Conservation (phyloP, 2,113 vertebrate species). For the Zosterops borbonicus region DNA sequence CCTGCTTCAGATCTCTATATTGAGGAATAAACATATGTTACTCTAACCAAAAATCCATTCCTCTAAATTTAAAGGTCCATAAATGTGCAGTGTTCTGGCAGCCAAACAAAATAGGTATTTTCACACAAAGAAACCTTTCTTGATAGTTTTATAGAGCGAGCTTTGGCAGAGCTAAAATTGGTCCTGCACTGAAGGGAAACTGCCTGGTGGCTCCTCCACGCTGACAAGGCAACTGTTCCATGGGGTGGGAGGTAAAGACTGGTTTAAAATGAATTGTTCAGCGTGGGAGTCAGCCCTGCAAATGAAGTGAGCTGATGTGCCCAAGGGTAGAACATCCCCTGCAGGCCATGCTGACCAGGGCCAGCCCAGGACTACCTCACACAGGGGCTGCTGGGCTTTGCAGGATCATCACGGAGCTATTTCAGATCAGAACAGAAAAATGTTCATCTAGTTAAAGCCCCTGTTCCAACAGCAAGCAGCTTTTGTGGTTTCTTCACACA, state of each 20-base stretch:
- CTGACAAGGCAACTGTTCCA: not conserved
- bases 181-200: not conserved
- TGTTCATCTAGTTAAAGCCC: not conserved
- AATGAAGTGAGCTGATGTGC: not conserved
- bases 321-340: not conserved
- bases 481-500: not conserved
- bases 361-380: not conserved
- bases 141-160: not conserved
- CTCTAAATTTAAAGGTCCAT: not conserved
- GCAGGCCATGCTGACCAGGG: not conserved
- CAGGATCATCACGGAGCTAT: not conserved
- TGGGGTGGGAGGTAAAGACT: not conserved
- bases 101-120: not conserved
- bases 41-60: not conserved
- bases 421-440: not conserved
- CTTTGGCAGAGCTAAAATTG: not conserved
- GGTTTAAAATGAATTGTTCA: not conserved
- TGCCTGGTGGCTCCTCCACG: not conserved
- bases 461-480: not conserved
- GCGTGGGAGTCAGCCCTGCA: not conserved
- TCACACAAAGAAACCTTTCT: not conserved
- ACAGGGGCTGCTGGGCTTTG: fast-evolving
- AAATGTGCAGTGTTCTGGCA: not conserved
- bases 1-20: not conserved
- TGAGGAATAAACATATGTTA: not conserved